Evolutionary conservation across 2,888 invertebrate species (phyloP), one percentile per base, ranked within the genome.

Genomic region (Helicoverpa assulta): DNA sequence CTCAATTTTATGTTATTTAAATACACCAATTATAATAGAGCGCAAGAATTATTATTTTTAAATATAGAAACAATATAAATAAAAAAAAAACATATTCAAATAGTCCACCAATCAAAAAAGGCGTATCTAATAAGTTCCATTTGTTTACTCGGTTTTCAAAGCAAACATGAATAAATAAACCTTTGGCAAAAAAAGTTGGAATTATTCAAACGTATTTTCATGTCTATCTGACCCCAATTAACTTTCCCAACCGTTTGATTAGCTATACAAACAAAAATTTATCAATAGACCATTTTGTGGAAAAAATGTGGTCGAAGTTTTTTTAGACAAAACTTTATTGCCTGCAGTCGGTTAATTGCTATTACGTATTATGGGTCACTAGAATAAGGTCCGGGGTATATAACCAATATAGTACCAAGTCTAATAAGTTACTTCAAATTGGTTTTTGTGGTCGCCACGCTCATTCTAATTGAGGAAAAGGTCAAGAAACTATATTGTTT

Each of bases 341-440:
- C 64, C 18, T 67, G 61, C 59, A 71, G 58, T 67, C 53, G 58
- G 33, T 64, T 80, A 76, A 69, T 69, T 78, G 51, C 65, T 52
- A 47, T 53, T 40, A 19, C 54, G 57, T 57, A 79, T 64, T 71
- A 57, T 43, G 60, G 59, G 56, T 53, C 55, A 63, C 66, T 33
- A 33, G 12, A 65, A 58, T 60, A 58, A 8, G 60, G 40, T 62
- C 29, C 8, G 26, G 16, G 10, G 43, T 54, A 50, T 53, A 10
- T 47, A 63, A 33, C 43, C 50, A 6, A 82, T 80, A 80, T 76
- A 72, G 76, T 50, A 62, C 8, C 18, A 63, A 18, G 63, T 64
- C 61, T 64, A 68, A 61, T 79, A 82, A 55, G 55, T 59, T 50
- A 61, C 63, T 66, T 65, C 26, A 80, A 80, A 82, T 82, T 69